phyloP scores from a whole-genome alignment of 2,797 vertebrate genomes.

The Taenioides sp. region DNA sequence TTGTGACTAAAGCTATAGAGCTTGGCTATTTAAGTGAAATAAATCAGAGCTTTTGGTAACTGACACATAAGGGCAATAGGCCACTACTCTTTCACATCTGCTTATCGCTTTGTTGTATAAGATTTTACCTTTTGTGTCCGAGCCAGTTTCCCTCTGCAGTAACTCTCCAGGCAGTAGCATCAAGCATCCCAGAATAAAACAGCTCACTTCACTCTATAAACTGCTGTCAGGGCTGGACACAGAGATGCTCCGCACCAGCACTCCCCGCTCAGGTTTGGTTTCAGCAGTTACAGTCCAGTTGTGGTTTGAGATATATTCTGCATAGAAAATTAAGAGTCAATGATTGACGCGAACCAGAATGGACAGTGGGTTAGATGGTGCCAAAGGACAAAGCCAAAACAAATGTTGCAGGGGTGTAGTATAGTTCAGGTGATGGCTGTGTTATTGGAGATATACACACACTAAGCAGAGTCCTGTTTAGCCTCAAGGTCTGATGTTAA shows the following conservation, averaged over 20 bases:
- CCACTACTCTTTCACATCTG: constrained; percentile 1
- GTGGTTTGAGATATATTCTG: constrained; percentile 40
- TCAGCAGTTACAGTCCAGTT: constrained; percentile 32
- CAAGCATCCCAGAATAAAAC: constrained; percentile 6
- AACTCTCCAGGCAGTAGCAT: constrained; percentile 3
- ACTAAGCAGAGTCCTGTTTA: constrained; percentile 30
- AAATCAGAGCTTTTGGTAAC: not conserved
- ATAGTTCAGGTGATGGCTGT: constrained; percentile 39
- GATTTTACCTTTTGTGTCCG: not conserved
- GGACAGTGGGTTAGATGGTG: constrained; percentile 23
- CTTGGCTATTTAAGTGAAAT: not conserved
- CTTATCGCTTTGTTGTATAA: constrained; percentile 9
- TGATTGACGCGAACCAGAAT: constrained; percentile 52
- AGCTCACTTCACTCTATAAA: constrained; percentile 19
- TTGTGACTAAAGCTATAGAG: not conserved
- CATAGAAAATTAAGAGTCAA: constrained; percentile 34
- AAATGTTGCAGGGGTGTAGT: constrained; percentile 42
- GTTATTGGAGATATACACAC: constrained; percentile 4
- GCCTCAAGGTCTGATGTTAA: constrained; percentile 24
- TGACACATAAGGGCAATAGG: constrained; percentile 11
- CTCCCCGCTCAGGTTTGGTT: constrained; percentile 40
- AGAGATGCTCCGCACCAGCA: constrained; percentile 36
- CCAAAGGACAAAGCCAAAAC: constrained; percentile 39
- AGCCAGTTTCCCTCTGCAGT: not conserved
- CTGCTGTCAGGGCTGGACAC: constrained; percentile 23